phyloP scores from a whole-genome alignment of 2,888 invertebrate species.

The Scrobipalpa costella region DNA sequence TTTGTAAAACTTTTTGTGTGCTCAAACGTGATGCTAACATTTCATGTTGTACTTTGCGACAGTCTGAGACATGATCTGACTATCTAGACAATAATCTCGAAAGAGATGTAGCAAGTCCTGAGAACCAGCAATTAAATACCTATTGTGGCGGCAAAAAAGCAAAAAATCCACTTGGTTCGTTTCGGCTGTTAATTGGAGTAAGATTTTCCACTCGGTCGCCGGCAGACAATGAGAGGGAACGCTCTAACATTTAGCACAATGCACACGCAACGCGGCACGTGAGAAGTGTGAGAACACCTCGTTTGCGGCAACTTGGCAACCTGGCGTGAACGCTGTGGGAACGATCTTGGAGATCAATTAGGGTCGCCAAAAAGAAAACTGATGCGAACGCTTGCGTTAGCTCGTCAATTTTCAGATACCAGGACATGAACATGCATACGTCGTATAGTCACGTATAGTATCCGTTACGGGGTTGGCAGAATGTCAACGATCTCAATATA shows the following conservation, averaged over 20 bases:
- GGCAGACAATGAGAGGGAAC: slow-evolving; percentile 63
- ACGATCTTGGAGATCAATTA: slow-evolving; percentile 22
- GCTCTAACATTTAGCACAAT: slow-evolving; percentile 59
- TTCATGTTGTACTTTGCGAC: neutral
- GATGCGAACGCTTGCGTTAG: slow-evolving; percentile 8
- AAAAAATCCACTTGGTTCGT: slow-evolving; percentile 47
- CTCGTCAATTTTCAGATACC: neutral
- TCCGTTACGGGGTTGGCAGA: too few species aligned
- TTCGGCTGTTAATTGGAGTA: slow-evolving; percentile 61
- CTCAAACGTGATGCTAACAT: neutral
- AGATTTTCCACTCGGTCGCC: slow-evolving; percentile 62
- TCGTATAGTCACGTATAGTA: too few species aligned
- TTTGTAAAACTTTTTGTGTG: neutral
- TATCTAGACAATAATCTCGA: slow-evolving; percentile 17
- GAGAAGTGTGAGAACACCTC: slow-evolving; percentile 38
- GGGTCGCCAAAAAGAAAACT: slow-evolving; percentile 1
- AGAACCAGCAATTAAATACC: slow-evolving; percentile 38
- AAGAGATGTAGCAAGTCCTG: slow-evolving; percentile 28
- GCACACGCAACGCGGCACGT: slow-evolving; percentile 43
- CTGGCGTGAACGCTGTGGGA: slow-evolving; percentile 12
- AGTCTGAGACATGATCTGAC: neutral
- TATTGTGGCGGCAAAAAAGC: slow-evolving; percentile 43
- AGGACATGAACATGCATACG: too few species aligned
- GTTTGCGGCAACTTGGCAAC: slow-evolving; percentile 20
- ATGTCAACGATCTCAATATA: too few species aligned